Evolutionary conservation across 1,140 invertebrate species (phyloP), one percentile per base, ranked within the genome.

Genomic region (Epicauta chinensis): DNA sequence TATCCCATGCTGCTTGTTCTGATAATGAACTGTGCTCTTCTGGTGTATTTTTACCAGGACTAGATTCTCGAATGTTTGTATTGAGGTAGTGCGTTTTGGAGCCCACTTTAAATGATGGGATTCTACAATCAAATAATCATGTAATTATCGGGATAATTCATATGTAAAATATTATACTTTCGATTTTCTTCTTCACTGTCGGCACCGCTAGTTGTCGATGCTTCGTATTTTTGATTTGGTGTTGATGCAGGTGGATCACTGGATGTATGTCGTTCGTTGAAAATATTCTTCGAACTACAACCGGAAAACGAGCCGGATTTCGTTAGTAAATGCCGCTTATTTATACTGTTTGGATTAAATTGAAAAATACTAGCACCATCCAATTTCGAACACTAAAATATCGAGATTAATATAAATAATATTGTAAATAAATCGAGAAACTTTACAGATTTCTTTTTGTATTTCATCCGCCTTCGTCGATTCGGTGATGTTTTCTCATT

Each of bases 21-120:
- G 89, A 93, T 62, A 91, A 84, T 30, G 89, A 92, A 69, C 83
- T 90, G 60, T 82, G 80, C 58, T 82, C 81, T 66, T 82, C 82
- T 1, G 60, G 55, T 6, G 61, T 59, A 34, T 63, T 64, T 58
- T 66, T 66, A 13, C 57, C 63, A 14, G 61, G 62, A 50, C 63
- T 68, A 12, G 58, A 56, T 42, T 67, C 63, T 52, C 66, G 55
- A 16, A 60, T 42, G 31, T 66, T 60, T 30, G 52, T 38, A 46
- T 51, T 56, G 13, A 36, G 40, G 47, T 63, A 63, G 41, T 52
- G 43, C 23, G 62, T 59, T 49, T 59, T 62, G n/a, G 53, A 17
- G 39, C 64, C 59, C 38, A 59, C 46, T 51, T 64, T 67, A 41
- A 65, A 64, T 15, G 54, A 47, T 43, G 63, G 60, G 30, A 62